Conservation (phyloP, 2,797 vertebrate genomes). For the Cyprinodon diabolis region DNA sequence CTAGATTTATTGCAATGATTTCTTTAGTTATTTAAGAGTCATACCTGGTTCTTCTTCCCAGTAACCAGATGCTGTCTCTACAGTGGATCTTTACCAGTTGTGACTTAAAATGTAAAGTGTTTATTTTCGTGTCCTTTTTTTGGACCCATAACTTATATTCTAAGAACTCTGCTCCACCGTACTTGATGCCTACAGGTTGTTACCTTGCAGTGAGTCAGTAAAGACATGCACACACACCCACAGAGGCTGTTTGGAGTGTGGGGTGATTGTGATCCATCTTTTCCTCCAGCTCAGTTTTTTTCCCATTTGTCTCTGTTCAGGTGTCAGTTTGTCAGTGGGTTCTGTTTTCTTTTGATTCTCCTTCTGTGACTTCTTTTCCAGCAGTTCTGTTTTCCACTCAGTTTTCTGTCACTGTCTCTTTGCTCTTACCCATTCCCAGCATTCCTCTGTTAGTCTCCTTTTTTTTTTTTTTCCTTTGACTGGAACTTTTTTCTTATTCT, state of each 20-base stretch:
- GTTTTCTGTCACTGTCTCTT: conserved; percentile 63
- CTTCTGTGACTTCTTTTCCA: conserved; percentile 39
- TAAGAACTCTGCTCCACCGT: neutral
- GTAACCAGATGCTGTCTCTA: neutral
- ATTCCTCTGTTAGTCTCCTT: conserved; percentile 49
- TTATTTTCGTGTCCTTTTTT: neutral
- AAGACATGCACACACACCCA: conserved; percentile 2
- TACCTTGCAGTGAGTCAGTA: neutral
- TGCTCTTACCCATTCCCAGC: conserved; percentile 64
- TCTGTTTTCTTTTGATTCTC: conserved; percentile 44
- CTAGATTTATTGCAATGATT: neutral
- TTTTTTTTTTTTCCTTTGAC: conserved; percentile 47
- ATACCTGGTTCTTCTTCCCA: neutral
- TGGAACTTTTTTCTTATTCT: conserved; percentile 52
- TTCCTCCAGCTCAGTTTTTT: conserved; percentile 30
- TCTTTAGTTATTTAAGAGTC: neutral
- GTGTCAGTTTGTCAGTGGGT: conserved; percentile 47
- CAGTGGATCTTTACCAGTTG: neutral
- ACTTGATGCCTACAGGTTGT: neutral
- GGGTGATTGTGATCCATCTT: conserved; percentile 5
- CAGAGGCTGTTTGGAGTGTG: conserved; percentile 5
- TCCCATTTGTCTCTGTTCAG: conserved; percentile 51
- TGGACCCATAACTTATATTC: neutral
- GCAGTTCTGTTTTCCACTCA: conserved; percentile 46
- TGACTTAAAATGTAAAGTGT: neutral